These are phyloP conservation scores for Eudemis profundana DNA, from an alignment of 2,888 invertebrate genomes.

Conservation along the genomic window DNA sequence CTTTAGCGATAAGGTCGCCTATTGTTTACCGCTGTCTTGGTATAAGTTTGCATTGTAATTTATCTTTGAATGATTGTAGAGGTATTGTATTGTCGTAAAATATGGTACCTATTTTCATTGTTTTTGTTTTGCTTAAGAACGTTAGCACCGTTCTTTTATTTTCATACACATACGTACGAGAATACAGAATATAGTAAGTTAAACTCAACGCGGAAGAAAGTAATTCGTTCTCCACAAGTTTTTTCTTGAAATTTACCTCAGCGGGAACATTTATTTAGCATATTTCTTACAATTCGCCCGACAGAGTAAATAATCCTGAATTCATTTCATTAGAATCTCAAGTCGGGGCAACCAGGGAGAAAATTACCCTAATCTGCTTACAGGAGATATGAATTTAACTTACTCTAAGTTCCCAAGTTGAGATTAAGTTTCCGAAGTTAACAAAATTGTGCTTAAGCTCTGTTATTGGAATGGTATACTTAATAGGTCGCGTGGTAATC, in stretches of 20 bases:
- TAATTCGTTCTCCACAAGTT: not conserved
- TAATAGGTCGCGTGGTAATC: constrained; percentile 9
- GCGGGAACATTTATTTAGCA: constrained; percentile 14
- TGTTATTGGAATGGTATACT: constrained; percentile 17
- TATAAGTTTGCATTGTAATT: too few species aligned
- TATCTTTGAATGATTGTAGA: too few species aligned
- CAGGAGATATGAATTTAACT: constrained; percentile 43
- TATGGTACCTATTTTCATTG: too few species aligned
- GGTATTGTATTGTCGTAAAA: too few species aligned
- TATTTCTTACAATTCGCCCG: constrained; percentile 5
- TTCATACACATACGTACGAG: not conserved
- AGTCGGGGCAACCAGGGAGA: constrained; percentile 22
- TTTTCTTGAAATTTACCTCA: not conserved
- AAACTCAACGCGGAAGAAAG: not conserved
- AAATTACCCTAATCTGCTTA: constrained; percentile 42
- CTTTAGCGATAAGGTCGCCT: too few species aligned
- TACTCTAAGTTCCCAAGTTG: constrained; percentile 26
- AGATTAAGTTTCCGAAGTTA: constrained; percentile 36
- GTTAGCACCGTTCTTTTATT: too few species aligned
- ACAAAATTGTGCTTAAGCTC: constrained; percentile 18
- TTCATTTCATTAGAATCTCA: constrained; percentile 24
- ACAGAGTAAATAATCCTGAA: constrained; percentile 34
- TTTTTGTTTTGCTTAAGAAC: too few species aligned
- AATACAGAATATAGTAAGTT: not conserved
- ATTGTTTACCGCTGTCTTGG: too few species aligned